Percentiles rank a stretch among this genome's conserved stretches.
phyloP scores from a whole-genome alignment of 2,888 invertebrate species.

The Andrena haemorrhoa region DNA sequence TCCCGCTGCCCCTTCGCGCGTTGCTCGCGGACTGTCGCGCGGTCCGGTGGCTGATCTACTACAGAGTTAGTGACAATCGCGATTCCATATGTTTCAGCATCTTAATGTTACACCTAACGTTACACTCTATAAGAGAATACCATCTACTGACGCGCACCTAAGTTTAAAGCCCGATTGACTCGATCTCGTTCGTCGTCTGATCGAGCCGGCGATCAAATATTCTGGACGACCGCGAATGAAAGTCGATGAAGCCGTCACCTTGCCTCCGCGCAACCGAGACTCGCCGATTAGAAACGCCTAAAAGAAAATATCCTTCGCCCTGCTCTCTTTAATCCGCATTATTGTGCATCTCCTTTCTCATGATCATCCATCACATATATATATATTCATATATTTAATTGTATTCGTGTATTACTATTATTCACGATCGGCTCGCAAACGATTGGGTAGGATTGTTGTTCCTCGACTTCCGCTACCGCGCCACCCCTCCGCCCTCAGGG shows the following conservation, averaged over 20 bases:
- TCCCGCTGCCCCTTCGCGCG: background rate
- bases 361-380: conserved; percentile 44
- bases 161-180: conserved; percentile 19
- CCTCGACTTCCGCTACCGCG: conserved; percentile 24
- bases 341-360: conserved; percentile 46
- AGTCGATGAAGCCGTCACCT: conserved; percentile 10
- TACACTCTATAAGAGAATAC: conserved; percentile 34
- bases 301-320: conserved; percentile 39
- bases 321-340: conserved; percentile 5
- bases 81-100: conserved; percentile 54
- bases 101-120: conserved; percentile 53
- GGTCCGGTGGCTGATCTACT: conserved; percentile 44
- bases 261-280: background rate
- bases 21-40: too few species aligned
- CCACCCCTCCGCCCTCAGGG: conserved; percentile 4
- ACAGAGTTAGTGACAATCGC: conserved; percentile 66
- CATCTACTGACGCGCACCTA: conserved; percentile 37
- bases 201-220: conserved; percentile 15
- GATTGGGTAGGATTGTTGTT: conserved; percentile 41
- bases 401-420: conserved; percentile 43
- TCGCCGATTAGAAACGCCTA: conserved; percentile 13
- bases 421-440: conserved; percentile 41
- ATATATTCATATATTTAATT: conserved; percentile 26
- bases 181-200: background rate
- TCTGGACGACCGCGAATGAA: conserved; percentile 15